phyloP scores from a whole-genome alignment of 2,113 vertebrate species.

The Calcarius ornatus region DNA sequence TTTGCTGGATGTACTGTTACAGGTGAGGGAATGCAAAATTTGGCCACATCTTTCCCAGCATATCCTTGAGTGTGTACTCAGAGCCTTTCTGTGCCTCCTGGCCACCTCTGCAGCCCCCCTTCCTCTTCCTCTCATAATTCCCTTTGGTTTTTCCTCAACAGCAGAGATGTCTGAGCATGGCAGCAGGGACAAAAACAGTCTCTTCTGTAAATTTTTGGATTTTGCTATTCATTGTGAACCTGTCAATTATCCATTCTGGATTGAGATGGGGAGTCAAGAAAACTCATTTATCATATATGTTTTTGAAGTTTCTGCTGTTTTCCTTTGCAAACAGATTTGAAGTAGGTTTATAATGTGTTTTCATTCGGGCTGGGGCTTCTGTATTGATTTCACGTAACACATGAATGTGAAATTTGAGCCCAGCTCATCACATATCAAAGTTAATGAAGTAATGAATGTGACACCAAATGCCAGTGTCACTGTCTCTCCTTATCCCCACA shows the following conservation, averaged over 20 bases:
- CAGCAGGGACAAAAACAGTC: neutral
- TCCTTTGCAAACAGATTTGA: neutral
- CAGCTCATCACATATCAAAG: neutral
- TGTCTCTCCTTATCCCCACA: neutral
- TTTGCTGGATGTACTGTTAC: neutral
- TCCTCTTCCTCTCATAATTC: neutral
- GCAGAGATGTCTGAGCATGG: neutral
- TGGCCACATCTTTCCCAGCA: rapidly evolving
- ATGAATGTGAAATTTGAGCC: neutral
- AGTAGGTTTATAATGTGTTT: neutral
- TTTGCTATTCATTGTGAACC: neutral
- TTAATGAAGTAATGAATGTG: neutral
- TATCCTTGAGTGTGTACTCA: neutral
- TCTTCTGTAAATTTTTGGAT: neutral
- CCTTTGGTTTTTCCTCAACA: neutral
- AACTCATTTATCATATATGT: neutral
- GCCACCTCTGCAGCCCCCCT: neutral
- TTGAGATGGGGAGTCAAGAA: neutral
- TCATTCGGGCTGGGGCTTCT: neutral
- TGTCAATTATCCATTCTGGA: neutral
- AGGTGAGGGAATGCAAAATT: neutral
- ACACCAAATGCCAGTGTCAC: neutral
- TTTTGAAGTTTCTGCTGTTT: neutral
- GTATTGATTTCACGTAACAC: neutral
- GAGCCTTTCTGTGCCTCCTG: neutral